Base-by-base conservation (phyloP, 2,113 vertebrate species). In the Bubo blakistoni region DNA sequence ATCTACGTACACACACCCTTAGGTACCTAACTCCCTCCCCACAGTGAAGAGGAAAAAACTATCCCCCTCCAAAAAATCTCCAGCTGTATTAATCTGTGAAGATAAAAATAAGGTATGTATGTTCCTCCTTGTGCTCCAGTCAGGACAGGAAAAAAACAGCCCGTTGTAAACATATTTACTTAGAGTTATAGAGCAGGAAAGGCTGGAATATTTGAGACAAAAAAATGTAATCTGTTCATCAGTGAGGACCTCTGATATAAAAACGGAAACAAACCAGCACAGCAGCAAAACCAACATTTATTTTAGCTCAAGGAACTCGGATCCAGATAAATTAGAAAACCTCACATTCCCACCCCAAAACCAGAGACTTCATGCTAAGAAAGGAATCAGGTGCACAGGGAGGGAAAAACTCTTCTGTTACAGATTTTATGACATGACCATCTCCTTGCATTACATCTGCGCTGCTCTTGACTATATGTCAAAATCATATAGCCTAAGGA, bases 401-500 rank as follows among this genome's bases (percentile, higher is more conserved):
- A 82, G 25, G 36, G 29, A 38, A 88, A 73, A 78, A 9, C 71
- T 82, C 54, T 80, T 79, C 52, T 69, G 10, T 44, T 77, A 55
- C 78, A 71, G 66, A 16, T 77, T 91, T 80, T 80, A 44, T 80
- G 76, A n/a, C 57, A 32, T 11, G 54, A 49, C 46, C 38, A 49
- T 55, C 38, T 94, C 59, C 55, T 92, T 91, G 29, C 66, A 86
- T 85, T 81, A 87, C 42, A 62, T 70, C 74, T 73, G 42, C 51
- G 63, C 32, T 1, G 2, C 87, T 78, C 71, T 44, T 17, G 17
- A 52, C 25, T 47, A n/a, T 72, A 57, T 16, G 16, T 95, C 74
- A 88, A 95, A 95, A 91, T 80, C 81, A 66, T 73, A 67, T 55
- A 86, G 95, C 94, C 93, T 55, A 66, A 95, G 89, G 87, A 97